A percentile compares a stretch with the other conserved stretches of the same genome.
phyloP scores from a whole-genome alignment of 1,140 invertebrate species.

The Polypedilum vanderplanki region DNA sequence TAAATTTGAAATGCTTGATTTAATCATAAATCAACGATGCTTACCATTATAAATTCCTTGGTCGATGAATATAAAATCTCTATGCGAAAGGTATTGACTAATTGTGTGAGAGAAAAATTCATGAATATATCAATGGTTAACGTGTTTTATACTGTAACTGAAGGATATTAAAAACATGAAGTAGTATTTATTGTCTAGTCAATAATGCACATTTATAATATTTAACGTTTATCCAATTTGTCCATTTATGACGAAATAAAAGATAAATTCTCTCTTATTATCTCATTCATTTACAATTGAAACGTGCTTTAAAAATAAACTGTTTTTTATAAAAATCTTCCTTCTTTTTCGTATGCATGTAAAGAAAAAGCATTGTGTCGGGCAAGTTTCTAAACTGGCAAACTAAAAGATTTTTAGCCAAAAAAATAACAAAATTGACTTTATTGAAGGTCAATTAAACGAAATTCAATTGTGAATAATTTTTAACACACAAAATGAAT shows the following conservation, averaged over 20 bases:
- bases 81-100: background rate
- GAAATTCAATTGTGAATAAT: background rate
- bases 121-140: background rate
- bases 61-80: background rate
- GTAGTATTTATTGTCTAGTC: background rate
- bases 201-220: background rate
- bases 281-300: background rate
- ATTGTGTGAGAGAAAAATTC: background rate
- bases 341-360: background rate
- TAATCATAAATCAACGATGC: too few species aligned
- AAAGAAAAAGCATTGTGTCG: too few species aligned
- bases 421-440: background rate
- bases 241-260: background rate
- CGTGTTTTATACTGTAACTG: background rate
- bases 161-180: background rate
- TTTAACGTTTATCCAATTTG: background rate
- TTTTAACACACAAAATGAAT: background rate
- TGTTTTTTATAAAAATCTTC: slow-evolving; percentile 7
- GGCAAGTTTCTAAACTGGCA: background rate
- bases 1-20: too few species aligned
- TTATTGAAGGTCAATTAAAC: slow-evolving; percentile 13
- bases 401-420: background rate
- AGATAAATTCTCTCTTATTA: background rate
- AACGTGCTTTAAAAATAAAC: background rate
- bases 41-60: background rate